A percentile compares a stretch with the other conserved stretches of the same genome.
These are phyloP conservation scores for Diadegma fenestrale DNA, from an alignment of 2,888 invertebrate species.

Conservation along the genomic window DNA sequence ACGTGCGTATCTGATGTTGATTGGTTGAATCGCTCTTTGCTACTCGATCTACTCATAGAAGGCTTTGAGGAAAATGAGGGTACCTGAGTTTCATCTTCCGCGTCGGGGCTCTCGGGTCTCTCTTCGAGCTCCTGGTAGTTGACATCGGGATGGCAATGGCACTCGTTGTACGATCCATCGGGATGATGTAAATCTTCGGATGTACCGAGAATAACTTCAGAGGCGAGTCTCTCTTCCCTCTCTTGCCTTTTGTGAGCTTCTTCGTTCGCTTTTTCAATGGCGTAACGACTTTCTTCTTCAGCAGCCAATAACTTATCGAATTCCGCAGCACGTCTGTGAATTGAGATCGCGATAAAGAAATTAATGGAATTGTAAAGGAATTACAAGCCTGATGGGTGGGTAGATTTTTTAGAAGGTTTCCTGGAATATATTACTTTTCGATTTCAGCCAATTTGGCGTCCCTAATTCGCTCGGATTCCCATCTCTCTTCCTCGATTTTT, in stretches of 20 bases:
- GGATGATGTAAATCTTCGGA: slow-evolving; percentile 69
- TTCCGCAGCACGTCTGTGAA: slow-evolving; percentile 74
- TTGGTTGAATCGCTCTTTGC: too few relatives aligned
- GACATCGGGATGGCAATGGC: slow-evolving; percentile 71
- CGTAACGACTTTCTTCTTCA: slow-evolving; percentile 85
- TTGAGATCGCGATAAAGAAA: background rate
- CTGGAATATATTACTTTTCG: slow-evolving; percentile 46
- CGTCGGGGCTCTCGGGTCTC: slow-evolving; percentile 77
- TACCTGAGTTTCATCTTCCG: slow-evolving; percentile 81
- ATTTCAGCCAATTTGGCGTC: slow-evolving; percentile 83
- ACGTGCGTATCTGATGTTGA: too few relatives aligned
- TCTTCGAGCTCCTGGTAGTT: slow-evolving; percentile 80
- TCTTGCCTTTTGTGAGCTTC: slow-evolving; percentile 87
- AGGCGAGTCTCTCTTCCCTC: slow-evolving; percentile 88
- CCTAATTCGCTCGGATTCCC: slow-evolving; percentile 83
- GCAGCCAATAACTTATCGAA: slow-evolving; percentile 76
- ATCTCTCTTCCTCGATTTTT: slow-evolving; percentile 85
- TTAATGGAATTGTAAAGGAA: background rate
- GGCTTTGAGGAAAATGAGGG: background rate
- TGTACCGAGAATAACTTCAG: slow-evolving; percentile 83
- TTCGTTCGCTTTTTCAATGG: slow-evolving; percentile 85
- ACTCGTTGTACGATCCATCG: slow-evolving; percentile 74
- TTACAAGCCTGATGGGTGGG: slow-evolving; percentile 62
- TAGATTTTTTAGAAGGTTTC: background rate
- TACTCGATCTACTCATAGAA: too few relatives aligned